These are phyloP conservation scores for Callaeas wilsoni DNA, from an alignment of 2,113 vertebrate genomes.

Conservation along the genomic window DNA sequence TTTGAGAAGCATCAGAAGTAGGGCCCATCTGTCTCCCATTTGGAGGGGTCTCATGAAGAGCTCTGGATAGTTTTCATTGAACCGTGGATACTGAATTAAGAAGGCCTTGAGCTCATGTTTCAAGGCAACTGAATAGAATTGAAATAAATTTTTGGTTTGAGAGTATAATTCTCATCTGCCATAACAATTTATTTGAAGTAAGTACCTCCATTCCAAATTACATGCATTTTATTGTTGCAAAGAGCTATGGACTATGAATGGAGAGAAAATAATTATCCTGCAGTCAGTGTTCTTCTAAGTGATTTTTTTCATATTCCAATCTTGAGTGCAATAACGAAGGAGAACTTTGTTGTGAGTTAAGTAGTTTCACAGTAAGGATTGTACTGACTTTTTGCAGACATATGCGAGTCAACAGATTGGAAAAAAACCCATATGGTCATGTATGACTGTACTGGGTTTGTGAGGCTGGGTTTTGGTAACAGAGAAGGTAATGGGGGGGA, in stretches of 20 bases:
- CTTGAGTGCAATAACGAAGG: not conserved
- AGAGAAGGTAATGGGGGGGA: accelerated
- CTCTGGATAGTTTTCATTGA: not conserved
- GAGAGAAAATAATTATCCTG: not conserved
- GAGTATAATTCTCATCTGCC: not conserved
- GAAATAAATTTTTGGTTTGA: not conserved
- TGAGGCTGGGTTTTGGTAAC: not conserved
- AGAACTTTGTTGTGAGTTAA: not conserved
- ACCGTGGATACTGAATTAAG: not conserved
- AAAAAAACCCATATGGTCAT: not conserved
- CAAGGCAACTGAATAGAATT: not conserved
- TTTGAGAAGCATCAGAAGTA: not conserved
- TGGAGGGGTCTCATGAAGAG: not conserved
- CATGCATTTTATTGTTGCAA: not conserved
- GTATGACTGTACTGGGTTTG: not conserved
- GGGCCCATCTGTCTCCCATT: not conserved
- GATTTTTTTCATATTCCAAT: not conserved
- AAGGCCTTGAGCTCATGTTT: not conserved
- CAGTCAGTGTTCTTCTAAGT: not conserved
- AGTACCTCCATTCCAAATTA: not conserved
- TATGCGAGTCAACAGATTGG: not conserved
- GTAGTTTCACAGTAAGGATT: not conserved
- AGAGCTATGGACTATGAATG: not conserved
- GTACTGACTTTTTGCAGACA: not conserved
- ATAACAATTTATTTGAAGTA: not conserved